A percentile compares a stretch with the other conserved stretches of the same genome.
Conservation (phyloP, 2,888 invertebrate species). For the Brachyptera putata region DNA sequence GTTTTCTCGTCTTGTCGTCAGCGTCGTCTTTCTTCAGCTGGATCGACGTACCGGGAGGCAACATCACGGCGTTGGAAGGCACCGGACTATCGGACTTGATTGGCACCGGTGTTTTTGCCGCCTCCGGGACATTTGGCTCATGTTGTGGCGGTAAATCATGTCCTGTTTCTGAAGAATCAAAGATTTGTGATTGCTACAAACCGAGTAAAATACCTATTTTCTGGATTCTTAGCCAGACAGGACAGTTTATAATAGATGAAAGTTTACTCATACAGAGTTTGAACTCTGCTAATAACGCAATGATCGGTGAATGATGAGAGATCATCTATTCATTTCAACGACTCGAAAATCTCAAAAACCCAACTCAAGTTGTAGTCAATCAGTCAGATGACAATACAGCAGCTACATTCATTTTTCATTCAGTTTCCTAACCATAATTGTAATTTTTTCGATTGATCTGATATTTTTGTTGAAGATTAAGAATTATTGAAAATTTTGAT, state of each 20-base stretch:
- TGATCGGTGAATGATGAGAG: too few species aligned
- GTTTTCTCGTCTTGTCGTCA: slow-evolving; percentile 18
- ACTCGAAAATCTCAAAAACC: too few species aligned
- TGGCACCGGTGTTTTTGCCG: slow-evolving; percentile 19
- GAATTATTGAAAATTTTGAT: background rate
- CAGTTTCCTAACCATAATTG: too few species aligned
- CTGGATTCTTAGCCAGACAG: background rate
- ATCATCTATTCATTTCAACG: too few species aligned
- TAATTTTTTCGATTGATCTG: too few species aligned
- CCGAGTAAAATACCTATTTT: background rate
- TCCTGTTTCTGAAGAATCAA: slow-evolving; percentile 34
- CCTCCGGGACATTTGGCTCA: slow-evolving; percentile 28
- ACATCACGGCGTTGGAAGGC: background rate
- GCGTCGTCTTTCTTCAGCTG: slow-evolving; percentile 15
- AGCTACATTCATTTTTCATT: too few species aligned
- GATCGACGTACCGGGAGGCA: background rate
- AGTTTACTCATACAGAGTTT: too few species aligned
- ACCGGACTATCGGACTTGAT: slow-evolving; percentile 12
- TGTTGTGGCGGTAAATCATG: slow-evolving; percentile 34
- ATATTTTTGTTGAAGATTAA: too few species aligned
- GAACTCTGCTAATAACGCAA: too few species aligned
- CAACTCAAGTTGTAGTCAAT: too few species aligned
- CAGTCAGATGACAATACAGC: too few species aligned
- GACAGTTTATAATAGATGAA: too few species aligned
- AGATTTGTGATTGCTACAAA: slow-evolving; percentile 31